Base-by-base conservation (phyloP, 2,797 vertebrate species). In the Acropternis orthonyx region DNA sequence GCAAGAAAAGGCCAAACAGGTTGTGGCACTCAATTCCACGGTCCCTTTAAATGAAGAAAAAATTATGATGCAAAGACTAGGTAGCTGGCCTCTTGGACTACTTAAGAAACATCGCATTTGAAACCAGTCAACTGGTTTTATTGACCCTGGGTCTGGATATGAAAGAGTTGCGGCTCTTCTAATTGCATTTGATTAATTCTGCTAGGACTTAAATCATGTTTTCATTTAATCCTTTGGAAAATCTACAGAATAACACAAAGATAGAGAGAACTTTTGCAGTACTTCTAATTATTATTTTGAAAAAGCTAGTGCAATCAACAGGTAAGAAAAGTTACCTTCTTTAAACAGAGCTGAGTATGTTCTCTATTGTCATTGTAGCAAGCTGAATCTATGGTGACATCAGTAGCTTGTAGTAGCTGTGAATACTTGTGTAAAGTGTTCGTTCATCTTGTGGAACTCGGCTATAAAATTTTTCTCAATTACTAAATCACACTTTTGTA, bases 111-210 rank as follows among this genome's bases (percentile, higher is more conserved):
- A 1, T 36, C 39, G 19, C 61, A n/a, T 89, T 68, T 82, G 14
- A 93, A 91, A 75, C 7, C n/a, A 81, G 7, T 91, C 66, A 86
- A 30, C 56, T 81, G 36, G 6, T 88, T 96, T 88, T 93, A 74
- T 92, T 91, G 46, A 76, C 46, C 67, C 39, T 85, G 41, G 24
- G 30, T 27, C 62, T 77, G 26, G 8, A 22, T 85, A 22, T 58
- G 73, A 95, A 85, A 55, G 49, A 22, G 20, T 79, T 92, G 11
- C 19, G 85, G 26, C 61, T 86, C 28, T 93, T 80, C 17, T 8
- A 87, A 9, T 62, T 78, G 20, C 51, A 44, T 74, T 62, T 65
- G 41, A 54, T 85, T 78, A 80, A 56, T 83, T 92, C 55, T 80
- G 28, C 22, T 44, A 83, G 32, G 27, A 59, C 24, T 69, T 73